These are phyloP conservation scores for Tetragnatha versicolor DNA, from an alignment of 1,140 invertebrate species.

Conservation along the genomic window DNA sequence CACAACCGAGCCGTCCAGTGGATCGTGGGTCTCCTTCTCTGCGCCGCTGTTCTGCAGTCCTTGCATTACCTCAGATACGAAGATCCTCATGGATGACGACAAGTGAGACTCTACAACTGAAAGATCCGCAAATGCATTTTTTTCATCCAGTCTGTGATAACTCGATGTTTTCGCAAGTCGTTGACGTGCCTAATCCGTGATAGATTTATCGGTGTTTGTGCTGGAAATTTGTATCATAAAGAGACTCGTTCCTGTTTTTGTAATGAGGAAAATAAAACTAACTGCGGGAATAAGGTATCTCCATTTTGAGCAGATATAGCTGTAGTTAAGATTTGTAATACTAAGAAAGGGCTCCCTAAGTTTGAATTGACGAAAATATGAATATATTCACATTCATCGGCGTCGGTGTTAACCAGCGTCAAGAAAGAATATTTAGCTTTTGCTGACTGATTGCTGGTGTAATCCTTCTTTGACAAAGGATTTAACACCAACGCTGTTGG, in stretches of 20 bases:
- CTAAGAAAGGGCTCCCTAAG: too few relatives aligned
- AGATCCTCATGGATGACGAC: constrained; percentile 18
- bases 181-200: constrained; percentile 33
- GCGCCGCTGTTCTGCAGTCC: not conserved
- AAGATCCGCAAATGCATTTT: not conserved
- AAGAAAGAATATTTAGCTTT: too few relatives aligned
- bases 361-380: too few relatives aligned
- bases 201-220: constrained; percentile 15
- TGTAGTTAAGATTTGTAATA: too few relatives aligned
- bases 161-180: constrained; percentile 13
- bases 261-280: too few relatives aligned
- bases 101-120: not conserved
- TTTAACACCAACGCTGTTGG: too few relatives aligned
- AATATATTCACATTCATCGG: too few relatives aligned
- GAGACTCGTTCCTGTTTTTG: not conserved
- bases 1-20: constrained; percentile 21
- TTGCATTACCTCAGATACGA: not conserved
- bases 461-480: too few relatives aligned
- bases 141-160: constrained; percentile 31
- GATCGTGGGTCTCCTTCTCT: not conserved
- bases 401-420: too few relatives aligned
- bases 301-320: too few relatives aligned
- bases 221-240: not conserved
- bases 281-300: too few relatives aligned
- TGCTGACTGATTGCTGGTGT: too few relatives aligned